These are phyloP conservation scores for Ginglymostoma cirratum DNA, from an alignment of 2,113 vertebrate genomes.

Conservation along the genomic window DNA sequence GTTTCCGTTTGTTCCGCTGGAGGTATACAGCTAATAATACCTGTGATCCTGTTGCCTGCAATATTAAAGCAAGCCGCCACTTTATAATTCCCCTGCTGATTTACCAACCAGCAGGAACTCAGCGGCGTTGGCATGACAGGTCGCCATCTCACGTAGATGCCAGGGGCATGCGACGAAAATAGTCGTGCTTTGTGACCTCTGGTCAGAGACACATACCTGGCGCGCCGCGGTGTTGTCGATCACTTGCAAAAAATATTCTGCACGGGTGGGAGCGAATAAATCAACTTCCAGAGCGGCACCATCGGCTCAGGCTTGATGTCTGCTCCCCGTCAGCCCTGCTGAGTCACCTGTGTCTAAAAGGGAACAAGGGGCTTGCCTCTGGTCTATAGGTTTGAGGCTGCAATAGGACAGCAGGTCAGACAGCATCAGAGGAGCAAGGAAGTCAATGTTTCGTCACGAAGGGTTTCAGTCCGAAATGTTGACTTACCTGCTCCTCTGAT, in stretches of 20 bases:
- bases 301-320: neutral
- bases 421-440: too few relatives aligned
- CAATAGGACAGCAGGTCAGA: too few relatives aligned
- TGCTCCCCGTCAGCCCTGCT: neutral
- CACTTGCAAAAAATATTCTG: slow-evolving; percentile 22
- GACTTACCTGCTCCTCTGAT: too few relatives aligned
- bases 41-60: neutral
- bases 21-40: neutral
- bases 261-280: neutral
- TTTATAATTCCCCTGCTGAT: neutral
- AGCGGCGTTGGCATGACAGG: neutral
- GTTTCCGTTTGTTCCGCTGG: neutral
- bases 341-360: neutral
- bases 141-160: slow-evolving; percentile 15
- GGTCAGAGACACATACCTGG: slow-evolving; percentile 1
- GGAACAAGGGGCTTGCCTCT: neutral
- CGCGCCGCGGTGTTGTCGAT: neutral
- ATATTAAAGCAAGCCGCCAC: neutral
- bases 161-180: neutral
- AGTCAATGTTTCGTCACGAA: too few relatives aligned
- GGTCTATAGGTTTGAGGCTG: too few relatives aligned
- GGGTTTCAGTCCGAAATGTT: too few relatives aligned
- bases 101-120: neutral
- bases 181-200: neutral
- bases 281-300: neutral